Evolutionary conservation across 1,140 invertebrate genomes (phyloP).

Genomic region (Pogonognathellus flavescens): DNA sequence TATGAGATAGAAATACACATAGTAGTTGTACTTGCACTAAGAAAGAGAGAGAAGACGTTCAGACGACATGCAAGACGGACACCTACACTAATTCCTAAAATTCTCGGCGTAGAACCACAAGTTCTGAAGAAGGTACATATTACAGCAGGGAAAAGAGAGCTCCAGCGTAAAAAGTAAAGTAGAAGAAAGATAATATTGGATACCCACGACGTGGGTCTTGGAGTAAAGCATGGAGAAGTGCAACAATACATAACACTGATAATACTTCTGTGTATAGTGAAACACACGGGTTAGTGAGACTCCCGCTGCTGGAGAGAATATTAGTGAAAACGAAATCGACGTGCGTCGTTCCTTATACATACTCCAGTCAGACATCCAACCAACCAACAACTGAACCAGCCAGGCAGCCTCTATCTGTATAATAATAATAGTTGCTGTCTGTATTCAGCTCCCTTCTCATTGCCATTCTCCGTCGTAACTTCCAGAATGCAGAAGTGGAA

Average conservation of each 20-base stretch:
- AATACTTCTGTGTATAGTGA: neutral
- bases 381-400: no score
- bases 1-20: neutral
- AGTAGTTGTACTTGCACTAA: no score
- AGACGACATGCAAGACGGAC: neutral
- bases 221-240: no score
- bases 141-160: neutral
- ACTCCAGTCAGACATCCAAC: no score
- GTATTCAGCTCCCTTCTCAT: neutral
- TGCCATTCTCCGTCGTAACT: slow-evolving; percentile 40
- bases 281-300: neutral
- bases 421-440: neutral
- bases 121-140: neutral
- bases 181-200: neutral
- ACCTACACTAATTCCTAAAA: neutral
- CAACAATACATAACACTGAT: no score
- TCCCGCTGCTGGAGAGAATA: slow-evolving; percentile 30
- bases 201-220: neutral
- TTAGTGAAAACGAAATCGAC: slow-evolving; percentile 37
- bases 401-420: neutral
- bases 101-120: neutral
- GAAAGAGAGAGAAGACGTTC: neutral
- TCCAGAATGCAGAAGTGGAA: slow-evolving; percentile 28
- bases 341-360: slow-evolving; percentile 13
- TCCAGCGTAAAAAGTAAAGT: no score